Conservation (phyloP, 2,113 vertebrate species). For the Hippocampus comes region DNA sequence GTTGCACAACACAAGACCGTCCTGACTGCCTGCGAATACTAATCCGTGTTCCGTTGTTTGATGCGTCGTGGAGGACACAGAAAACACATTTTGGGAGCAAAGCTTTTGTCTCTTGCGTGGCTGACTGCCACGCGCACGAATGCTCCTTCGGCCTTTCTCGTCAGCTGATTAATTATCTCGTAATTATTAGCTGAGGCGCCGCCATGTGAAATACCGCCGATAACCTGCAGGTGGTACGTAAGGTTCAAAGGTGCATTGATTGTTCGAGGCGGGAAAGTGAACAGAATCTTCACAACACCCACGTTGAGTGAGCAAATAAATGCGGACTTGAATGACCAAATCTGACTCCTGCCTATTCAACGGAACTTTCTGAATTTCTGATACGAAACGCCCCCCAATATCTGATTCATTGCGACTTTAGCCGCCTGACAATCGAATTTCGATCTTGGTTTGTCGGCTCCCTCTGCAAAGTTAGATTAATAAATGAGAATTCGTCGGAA, state of each 20-base stretch:
- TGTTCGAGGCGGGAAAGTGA: too few species aligned
- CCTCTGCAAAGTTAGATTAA: constrained; percentile 50
- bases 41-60: constrained; percentile 2
- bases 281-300: too few species aligned
- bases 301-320: too few species aligned
- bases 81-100: constrained; percentile 61
- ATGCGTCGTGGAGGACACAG: constrained; percentile 7
- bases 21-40: background rate
- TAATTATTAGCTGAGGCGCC: constrained; percentile 87
- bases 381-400: constrained; percentile 12
- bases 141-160: constrained; percentile 69
- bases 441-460: constrained; percentile 34
- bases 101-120: constrained; percentile 67
- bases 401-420: constrained; percentile 39
- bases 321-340: background rate
- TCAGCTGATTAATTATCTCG: constrained; percentile 82
- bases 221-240: constrained; percentile 73
- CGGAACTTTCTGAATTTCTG: constrained; percentile 5
- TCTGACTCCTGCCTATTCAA: constrained; percentile 7
- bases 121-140: constrained; percentile 68
- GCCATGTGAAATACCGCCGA: constrained; percentile 78
- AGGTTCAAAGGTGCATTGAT: too few species aligned
- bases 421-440: constrained; percentile 54
- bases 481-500: constrained; percentile 61
- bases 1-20: background rate